Base-by-base conservation (phyloP, 2,888 invertebrate species). In the Drosophila siamana region DNA sequence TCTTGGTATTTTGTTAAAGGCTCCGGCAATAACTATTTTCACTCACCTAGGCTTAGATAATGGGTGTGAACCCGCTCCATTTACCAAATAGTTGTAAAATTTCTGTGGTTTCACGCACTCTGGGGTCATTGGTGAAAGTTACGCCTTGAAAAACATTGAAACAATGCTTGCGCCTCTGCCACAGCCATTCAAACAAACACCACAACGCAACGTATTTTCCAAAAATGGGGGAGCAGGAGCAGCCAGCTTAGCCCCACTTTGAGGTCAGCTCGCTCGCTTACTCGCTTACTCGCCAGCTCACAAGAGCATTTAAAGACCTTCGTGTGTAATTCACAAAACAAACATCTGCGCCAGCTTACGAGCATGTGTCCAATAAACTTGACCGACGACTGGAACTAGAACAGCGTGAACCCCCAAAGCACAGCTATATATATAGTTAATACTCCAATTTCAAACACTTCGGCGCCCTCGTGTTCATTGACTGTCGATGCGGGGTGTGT, bases 61-160 rank as follows among this genome's bases (percentile, higher is more conserved):
- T 50, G 80, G 67, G 60, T 78, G 74, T 69, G 74, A 48, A 63
- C 60, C 52, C 52, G 33, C 60, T 63, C 46, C 79, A 76, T 78
- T 78, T 76, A 59, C 56, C 41, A 80, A 77, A 77, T 69, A 70
- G 69, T 80, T 80, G 47, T 62, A 73, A 60, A 62, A 78, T 73
- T 60, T 69, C 67, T 78, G 78, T 61, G 81, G 81, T 66, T 69
- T 47, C 78, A 77, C 81, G 65, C 67, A 77, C 56, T 61, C 48
- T 47, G 46, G 60, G 44, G 60, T 41, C 60, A 33, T 24, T 38
- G 33, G 11, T 36, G 24, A 41, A 59, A 40, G 40, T 16, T 56
- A n/a, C 68, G 55, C 41, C 52, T 30, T 48, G 38, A 63, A 70
- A 33, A 44, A 26, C n/a, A 33, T 44, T 50, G 19, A 59, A 59